These are phyloP conservation scores for Streblospio benedicti DNA, from an alignment of 1,140 invertebrate species.

Conservation along the genomic window DNA sequence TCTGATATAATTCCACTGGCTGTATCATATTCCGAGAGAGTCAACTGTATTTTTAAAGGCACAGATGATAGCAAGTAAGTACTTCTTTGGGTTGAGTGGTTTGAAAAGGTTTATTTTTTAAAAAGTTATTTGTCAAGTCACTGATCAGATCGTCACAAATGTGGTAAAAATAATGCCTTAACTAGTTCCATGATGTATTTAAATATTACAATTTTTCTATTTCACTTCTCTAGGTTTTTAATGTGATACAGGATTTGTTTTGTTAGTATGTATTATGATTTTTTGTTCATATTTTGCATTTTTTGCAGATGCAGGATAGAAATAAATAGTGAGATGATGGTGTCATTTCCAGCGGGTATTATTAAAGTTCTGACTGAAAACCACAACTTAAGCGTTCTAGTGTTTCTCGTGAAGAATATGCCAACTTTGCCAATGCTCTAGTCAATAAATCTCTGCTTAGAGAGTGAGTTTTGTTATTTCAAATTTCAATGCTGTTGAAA, in stretches of 20 bases:
- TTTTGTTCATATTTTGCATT: not conserved
- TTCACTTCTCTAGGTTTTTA: not conserved
- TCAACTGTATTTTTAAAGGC: conserved; percentile 83
- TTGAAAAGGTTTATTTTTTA: too few relatives aligned
- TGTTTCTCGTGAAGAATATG: conserved; percentile 78
- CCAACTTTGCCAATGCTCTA: conserved; percentile 72
- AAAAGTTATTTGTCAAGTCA: too few relatives aligned
- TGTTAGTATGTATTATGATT: not conserved
- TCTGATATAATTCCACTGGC: conserved; percentile 90
- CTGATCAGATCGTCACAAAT: not conserved
- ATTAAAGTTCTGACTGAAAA: conserved; percentile 78
- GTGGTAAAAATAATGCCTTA: not conserved
- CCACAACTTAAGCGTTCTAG: conserved; percentile 80
- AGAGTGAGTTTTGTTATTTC: too few relatives aligned
- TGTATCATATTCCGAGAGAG: conserved; percentile 92
- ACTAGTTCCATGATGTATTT: not conserved
- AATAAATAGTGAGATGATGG: conserved; percentile 91
- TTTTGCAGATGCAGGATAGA: conserved; percentile 78
- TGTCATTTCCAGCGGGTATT: conserved; percentile 93
- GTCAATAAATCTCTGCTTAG: too few relatives aligned
- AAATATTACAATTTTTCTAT: not conserved
- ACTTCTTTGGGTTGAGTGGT: too few relatives aligned
- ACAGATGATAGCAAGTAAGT: conserved; percentile 61
- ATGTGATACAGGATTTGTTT: not conserved
- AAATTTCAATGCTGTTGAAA: too few relatives aligned